Evolutionary conservation across 2,888 invertebrate genomes (phyloP), one percentile per base, ranked within the genome.

Genomic region (Dicyrtoma fusca): DNA sequence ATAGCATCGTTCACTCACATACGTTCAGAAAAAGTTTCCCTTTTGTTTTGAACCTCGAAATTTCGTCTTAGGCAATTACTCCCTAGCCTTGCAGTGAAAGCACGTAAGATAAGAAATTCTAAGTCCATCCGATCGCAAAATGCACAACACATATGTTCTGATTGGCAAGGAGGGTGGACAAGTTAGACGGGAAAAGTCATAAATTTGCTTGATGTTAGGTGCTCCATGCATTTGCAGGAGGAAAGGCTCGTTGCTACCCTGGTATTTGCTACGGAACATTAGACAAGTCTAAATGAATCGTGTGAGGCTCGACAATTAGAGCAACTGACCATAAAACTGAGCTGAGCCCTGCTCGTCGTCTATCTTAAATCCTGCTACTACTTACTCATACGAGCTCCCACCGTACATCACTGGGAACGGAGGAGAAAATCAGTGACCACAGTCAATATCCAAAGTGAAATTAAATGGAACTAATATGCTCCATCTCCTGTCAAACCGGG

Each of bases 241-340:
- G 23, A 26, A 21, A 21, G 57, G 57, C 57, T 57, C 57, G 57
- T 57, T 57, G 57, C 25, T 57, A 10, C 25, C 26, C 21, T 57
- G 57, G 57, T 42, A 61, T 61, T 61, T 61, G 34, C 25, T 44
- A 61, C 44, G 61, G 42, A 17, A 61, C 61, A 61, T 61, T 61
- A 61, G 42, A 44, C 19, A 17, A 8, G 61, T 42, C 42, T 11
- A 44, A 61, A 61, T 61, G 61, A 44, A 61, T 42, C 61, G 61
- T 61, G 61, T 61, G 61, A 61, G 44, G 61, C 19, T 10, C 61
- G 44, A 44, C 44, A 61, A 61, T 61, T 26, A 61, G 61, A 61
- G 44, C 61, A 61, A 61, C 61, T 61, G 34, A 34, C 61, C 61
- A 61, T 61, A 44, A 61, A 17, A 25, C 25, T 17, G 57, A 57